Evolutionary conservation across 64 coral and sea anemone species (phyloP), one percentile per base, ranked within the genome.

Genomic region (Orbicella faveolata): DNA sequence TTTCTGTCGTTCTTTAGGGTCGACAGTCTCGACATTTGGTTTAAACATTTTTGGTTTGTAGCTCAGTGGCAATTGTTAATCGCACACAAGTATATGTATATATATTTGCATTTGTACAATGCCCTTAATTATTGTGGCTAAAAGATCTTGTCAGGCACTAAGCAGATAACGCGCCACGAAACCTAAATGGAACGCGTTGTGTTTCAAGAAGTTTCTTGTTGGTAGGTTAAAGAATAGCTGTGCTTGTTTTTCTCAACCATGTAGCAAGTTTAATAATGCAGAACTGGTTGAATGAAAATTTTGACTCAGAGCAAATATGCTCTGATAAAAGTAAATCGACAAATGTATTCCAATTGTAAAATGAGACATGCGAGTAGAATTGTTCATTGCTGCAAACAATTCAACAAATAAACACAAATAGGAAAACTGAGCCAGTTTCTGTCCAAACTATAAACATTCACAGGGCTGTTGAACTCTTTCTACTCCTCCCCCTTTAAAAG

Each of bases 41-140:
- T 70, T 70, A 54, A 26, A 79, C 14, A 26, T 57, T 57, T 34
- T 59, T 34, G 52, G 52, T 57, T 48, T 79, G 51, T 79, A 79
- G 36, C n/a, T 70, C 67, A 70, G 67, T 55, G 23, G 77, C 52
- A 76, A 18, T 41, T 76, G 75, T 76, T 39, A 76, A 76, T 76
- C 34, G 75, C 37, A 76, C 75, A 76, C 75, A 44, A 44, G 75
- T 44, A 7, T 17, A 59, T 59, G 10, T 23, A 26, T 70, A 30
- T 70, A 59, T 79, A 79, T 79, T 79, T 79, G 77, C 77, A 79
- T 79, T 79, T 79, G 48, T 34, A 33, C 77, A 79, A 57, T 33
- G 7, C 9, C 77, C 53, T 79, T 79, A 59, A 79, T 79, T 59
- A 79, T 52, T 79, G 6, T 52, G 26, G 51, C 23, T n/a, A 59